These are phyloP conservation scores for Idris sp. DNA, from an alignment of 1,140 invertebrate genomes.

Conservation along the genomic window DNA sequence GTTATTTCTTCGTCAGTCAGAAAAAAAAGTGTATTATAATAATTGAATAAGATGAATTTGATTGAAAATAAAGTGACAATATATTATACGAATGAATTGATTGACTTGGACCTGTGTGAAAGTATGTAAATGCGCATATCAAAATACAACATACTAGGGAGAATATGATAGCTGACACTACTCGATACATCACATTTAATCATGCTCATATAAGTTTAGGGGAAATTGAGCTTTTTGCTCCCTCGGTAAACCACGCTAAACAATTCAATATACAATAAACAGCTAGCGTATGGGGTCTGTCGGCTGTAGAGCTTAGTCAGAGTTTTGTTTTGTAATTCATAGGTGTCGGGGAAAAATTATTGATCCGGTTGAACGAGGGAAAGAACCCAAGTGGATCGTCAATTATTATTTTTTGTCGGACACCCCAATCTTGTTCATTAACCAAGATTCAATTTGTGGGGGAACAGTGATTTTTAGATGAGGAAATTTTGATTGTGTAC, in stretches of 20 bases:
- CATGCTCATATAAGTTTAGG: conserved; percentile 64
- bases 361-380: background rate
- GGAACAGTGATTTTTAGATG: conserved; percentile 27
- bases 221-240: conserved; percentile 49
- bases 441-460: conserved; percentile 73
- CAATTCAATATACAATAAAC: conserved; percentile 67
- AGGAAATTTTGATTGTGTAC: conserved; percentile 5
- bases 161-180: conserved; percentile 34
- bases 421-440: conserved; percentile 64
- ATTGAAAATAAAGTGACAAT: too few species aligned
- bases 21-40: too few species aligned
- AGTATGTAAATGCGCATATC: conserved; percentile 43
- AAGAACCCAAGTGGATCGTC: conserved; percentile 14
- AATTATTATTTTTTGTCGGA: conserved; percentile 58
- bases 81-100: conserved; percentile 27
- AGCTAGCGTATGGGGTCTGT: conserved; percentile 69
- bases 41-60: too few species aligned
- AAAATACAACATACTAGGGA: conserved; percentile 24
- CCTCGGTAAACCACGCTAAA: conserved; percentile 70
- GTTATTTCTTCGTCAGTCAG: too few species aligned
- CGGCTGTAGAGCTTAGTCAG: conserved; percentile 53
- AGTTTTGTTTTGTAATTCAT: conserved; percentile 64
- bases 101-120: conserved; percentile 10
- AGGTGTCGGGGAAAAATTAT: conserved; percentile 51
- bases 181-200: conserved; percentile 72